Evolutionary conservation across 2,888 invertebrate species (phyloP).

Genomic region (Cataglyphis altisquamis): DNA sequence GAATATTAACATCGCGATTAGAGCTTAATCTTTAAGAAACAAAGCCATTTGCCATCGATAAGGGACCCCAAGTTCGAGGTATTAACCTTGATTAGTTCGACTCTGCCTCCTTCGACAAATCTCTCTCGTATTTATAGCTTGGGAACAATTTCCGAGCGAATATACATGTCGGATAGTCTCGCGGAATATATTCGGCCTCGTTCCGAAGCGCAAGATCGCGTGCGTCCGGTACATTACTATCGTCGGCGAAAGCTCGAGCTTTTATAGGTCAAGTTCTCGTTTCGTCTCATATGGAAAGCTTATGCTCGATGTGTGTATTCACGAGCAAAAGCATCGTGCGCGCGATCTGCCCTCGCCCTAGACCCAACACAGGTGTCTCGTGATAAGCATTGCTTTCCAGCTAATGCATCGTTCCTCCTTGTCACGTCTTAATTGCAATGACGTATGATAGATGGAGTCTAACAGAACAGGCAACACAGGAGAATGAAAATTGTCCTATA

Average conservation of each 20-base stretch:
- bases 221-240: slow-evolving; percentile 71
- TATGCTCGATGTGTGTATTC: not conserved
- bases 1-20: slow-evolving; percentile 6
- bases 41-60: slow-evolving; percentile 31
- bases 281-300: slow-evolving; percentile 64
- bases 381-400: slow-evolving; percentile 47
- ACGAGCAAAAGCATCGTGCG: not conserved
- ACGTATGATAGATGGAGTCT: slow-evolving; percentile 15
- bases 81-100: slow-evolving; percentile 50
- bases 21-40: not conserved
- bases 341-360: slow-evolving; percentile 68
- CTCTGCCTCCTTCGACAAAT: not conserved
- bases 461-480: not conserved
- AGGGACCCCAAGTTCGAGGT: slow-evolving; percentile 17
- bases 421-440: slow-evolving; percentile 35
- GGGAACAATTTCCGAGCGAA: slow-evolving; percentile 43
- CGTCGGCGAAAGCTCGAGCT: slow-evolving; percentile 73
- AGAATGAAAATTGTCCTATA: not conserved
- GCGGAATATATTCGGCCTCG: slow-evolving; percentile 45
- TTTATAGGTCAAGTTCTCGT: slow-evolving; percentile 81
- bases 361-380: slow-evolving; percentile 54
- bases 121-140: slow-evolving; percentile 42
- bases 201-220: slow-evolving; percentile 74
- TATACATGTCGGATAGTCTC: slow-evolving; percentile 45
- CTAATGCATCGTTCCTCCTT: slow-evolving; percentile 34